Evolutionary conservation across 92 coral and sea anemone genomes (phyloP), one percentile per base, ranked within the genome.

Genomic region (Siderastrea radians): DNA sequence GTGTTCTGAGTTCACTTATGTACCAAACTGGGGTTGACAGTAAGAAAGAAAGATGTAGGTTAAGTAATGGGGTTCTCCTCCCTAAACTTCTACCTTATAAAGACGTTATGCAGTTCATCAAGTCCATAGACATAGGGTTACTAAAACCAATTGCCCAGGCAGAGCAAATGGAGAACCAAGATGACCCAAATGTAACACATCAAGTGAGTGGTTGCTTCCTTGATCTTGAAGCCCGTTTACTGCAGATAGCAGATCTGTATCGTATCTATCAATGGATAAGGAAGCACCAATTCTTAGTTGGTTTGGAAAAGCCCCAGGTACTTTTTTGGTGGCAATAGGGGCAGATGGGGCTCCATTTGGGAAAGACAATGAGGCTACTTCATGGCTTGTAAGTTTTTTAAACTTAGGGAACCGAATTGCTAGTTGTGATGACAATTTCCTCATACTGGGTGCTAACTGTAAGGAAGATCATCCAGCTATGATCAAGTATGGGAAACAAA

Each of bases 301-400:
- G 96, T 90, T 91, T 82, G 77, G 86, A 73, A 78, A 81, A 51
- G 64, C 84, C 85, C 89, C 91, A 67, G 93, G 96, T 50, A 59
- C 93, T 50, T 86, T 90, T 87, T 58, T 83, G 78, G 89, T 90
- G 59, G 93, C 91, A 72, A 81, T 93, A 72, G 92, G 95, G 77
- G 95, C 93, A 50, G 95, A 93, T 69, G 91, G 95, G 77, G 89
- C 95, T 16, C 95, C 93, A 51, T 93, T 93, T 86, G 95, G 93
- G 81, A 93, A 93, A 82, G 88, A 85, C n/a, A 87, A 72, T 66
- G 91, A 89, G 86, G 95, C 93, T 4, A 93, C 95, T 63, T 74
- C 93, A 62, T 92, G 95, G 95, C 78, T 85, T 59, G 79, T 85
- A 7, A 81, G 95, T 88, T 88, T 83, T 72, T 85, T 89, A 69